A percentile compares a stretch with the other conserved stretches of the same genome.
These are phyloP conservation scores for Nyctibius bracteatus DNA, from an alignment of 2,113 vertebrate genomes.

Conservation along the genomic window DNA sequence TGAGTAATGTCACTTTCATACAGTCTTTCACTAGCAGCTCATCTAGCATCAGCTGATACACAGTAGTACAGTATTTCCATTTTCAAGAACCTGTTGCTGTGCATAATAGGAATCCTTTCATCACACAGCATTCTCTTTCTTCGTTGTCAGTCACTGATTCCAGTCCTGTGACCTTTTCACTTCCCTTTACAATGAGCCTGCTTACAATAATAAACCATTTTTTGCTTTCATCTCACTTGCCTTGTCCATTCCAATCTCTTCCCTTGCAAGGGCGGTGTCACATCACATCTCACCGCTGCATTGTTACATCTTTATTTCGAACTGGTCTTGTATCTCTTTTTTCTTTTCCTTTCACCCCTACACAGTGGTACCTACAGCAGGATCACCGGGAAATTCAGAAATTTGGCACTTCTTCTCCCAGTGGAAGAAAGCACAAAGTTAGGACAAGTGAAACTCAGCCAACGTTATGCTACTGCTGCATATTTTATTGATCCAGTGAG, in stretches of 20 bases:
- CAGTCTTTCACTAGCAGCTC: neutral
- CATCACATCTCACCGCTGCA: neutral
- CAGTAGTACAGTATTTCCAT: neutral
- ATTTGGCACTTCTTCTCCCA: neutral
- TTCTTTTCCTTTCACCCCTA: neutral
- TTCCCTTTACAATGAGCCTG: neutral
- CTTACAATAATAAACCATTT: neutral
- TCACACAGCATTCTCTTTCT: constrained; percentile 4
- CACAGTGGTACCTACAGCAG: neutral
- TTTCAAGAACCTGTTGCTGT: constrained; percentile 1
- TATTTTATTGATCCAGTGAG: neutral
- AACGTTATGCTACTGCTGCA: neutral
- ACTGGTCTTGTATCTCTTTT: neutral
- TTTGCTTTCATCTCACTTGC: constrained; percentile 20
- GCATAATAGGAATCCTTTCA: constrained; percentile 21
- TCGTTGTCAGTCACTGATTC: neutral
- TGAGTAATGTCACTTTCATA: neutral
- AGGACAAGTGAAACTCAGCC: neutral
- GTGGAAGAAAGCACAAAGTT: neutral
- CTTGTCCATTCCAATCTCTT: neutral
- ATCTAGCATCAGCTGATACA: neutral
- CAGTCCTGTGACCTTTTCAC: neutral
- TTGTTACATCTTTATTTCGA: neutral
- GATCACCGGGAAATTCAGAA: neutral
- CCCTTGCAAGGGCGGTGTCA: neutral